Evolutionary conservation across 2,797 vertebrate species (phyloP).

Genomic region (Sparidentex hasta): DNA sequence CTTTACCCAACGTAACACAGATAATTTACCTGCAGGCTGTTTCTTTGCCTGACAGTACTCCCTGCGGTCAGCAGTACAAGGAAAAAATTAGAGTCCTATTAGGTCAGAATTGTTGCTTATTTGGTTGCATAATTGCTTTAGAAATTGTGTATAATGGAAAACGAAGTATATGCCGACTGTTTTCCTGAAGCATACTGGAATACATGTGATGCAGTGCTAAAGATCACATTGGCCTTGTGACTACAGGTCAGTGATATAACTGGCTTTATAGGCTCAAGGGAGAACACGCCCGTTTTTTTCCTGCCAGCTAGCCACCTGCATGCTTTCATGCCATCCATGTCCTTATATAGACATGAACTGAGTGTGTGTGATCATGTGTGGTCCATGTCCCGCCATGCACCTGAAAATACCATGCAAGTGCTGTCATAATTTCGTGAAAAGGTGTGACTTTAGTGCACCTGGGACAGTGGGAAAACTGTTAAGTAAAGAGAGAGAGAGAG

Average conservation of each 20-base stretch:
- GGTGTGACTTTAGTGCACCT: conserved; percentile 38
- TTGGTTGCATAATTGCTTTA: neutral
- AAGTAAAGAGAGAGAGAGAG: conserved; percentile 17
- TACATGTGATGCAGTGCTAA: neutral
- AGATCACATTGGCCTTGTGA: conserved; percentile 17
- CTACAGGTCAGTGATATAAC: neutral
- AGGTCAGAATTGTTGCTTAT: neutral
- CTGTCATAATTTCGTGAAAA: neutral
- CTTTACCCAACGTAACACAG: neutral
- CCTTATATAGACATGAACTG: conserved; percentile 51
- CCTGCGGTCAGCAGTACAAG: neutral
- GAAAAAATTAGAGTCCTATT: neutral
- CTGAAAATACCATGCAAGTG: conserved; percentile 3
- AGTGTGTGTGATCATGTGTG: neutral
- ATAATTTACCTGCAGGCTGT: conserved; percentile 14
- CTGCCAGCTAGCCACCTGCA: neutral
- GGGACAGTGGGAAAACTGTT: conserved; percentile 57
- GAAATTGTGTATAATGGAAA: neutral
- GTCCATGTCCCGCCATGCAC: conserved; percentile 1
- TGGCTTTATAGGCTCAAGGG: conserved; percentile 6
- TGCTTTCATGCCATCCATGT: conserved; percentile 7
- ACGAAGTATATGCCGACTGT: neutral
- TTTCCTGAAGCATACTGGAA: conserved; percentile 14
- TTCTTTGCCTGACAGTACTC: neutral
- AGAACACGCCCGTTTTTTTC: neutral